These are phyloP conservation scores for Callipepla squamata DNA, from an alignment of 2,113 vertebrate species.

Conservation along the genomic window DNA sequence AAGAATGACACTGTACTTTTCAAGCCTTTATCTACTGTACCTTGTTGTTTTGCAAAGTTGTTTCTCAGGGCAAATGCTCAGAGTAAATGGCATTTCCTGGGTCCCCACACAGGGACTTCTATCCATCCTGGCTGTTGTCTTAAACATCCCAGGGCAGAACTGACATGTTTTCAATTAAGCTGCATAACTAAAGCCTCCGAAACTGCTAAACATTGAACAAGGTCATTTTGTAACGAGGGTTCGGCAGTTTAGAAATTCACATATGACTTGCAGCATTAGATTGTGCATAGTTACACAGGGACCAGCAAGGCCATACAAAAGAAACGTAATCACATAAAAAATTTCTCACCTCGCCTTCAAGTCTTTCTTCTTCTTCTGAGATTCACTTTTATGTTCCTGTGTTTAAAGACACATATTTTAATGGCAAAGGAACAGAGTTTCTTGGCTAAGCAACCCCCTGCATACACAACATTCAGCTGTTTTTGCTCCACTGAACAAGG, in stretches of 20 bases:
- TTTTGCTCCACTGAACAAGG: not conserved
- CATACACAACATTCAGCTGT: rapidly evolving
- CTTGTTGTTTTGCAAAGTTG: not conserved
- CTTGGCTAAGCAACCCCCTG: not conserved
- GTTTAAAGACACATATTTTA: constrained; percentile 19
- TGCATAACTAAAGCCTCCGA: not conserved
- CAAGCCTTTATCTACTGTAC: not conserved
- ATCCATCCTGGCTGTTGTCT: not conserved
- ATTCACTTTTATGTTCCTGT: constrained; percentile 71
- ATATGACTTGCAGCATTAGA: not conserved
- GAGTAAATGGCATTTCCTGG: not conserved
- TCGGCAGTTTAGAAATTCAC: not conserved
- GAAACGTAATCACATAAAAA: not conserved
- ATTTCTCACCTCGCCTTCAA: constrained; percentile 79
- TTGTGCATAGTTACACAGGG: not conserved
- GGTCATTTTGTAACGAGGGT: not conserved
- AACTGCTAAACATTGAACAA: not conserved
- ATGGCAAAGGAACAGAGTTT: not conserved
- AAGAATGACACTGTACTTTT: not conserved
- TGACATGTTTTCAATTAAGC: not conserved
- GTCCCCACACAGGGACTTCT: not conserved
- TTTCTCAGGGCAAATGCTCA: not conserved
- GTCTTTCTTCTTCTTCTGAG: constrained; percentile 77
- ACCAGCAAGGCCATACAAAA: not conserved
- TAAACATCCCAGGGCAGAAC: not conserved